Percentiles rank a stretch among this genome's conserved stretches.
Conservation (phyloP, 2,113 vertebrate genomes). For the Sterna hirundo region DNA sequence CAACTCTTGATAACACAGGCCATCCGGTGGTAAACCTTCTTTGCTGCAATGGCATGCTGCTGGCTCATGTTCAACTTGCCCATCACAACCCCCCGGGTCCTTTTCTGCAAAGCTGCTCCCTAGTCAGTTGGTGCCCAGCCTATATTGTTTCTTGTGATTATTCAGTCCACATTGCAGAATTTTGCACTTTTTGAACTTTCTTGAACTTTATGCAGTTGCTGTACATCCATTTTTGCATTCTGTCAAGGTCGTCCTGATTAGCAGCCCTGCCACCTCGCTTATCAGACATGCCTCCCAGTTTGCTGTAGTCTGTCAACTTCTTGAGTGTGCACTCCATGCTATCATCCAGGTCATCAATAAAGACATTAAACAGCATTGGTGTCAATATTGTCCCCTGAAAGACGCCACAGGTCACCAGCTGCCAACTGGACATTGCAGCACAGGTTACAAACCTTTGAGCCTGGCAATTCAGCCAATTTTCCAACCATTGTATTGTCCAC, state of each 20-base stretch:
- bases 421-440: background rate
- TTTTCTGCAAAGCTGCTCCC: background rate
- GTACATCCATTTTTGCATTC: background rate
- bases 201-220: background rate
- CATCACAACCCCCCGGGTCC: background rate
- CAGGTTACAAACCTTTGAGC: background rate
- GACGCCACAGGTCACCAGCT: background rate
- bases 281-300: background rate
- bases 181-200: background rate
- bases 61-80: background rate
- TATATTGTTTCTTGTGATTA: background rate
- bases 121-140: background rate
- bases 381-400: background rate
- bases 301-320: background rate
- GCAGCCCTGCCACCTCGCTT: background rate
- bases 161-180: background rate
- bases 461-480: background rate
- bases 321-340: background rate
- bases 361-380: background rate
- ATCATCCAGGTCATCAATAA: background rate
- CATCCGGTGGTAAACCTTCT: background rate
- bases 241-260: background rate
- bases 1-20: background rate
- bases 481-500: background rate
- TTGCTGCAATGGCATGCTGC: background rate